These are phyloP conservation scores for Eledone cirrhosa DNA, from an alignment of 2,888 invertebrate species.

Conservation along the genomic window DNA sequence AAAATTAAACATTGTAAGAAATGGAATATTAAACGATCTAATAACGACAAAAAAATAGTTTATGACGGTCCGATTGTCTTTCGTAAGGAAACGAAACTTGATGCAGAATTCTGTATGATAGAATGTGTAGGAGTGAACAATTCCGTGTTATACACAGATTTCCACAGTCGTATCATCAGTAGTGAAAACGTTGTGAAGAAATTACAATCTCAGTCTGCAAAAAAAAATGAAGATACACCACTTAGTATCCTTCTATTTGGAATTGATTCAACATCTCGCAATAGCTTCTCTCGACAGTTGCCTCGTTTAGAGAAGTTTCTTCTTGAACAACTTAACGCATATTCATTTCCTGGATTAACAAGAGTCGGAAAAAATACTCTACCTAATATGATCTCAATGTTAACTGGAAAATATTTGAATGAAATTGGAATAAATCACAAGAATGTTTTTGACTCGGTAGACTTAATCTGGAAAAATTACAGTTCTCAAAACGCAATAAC, in stretches of 20 bases:
- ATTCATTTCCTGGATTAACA: neutral
- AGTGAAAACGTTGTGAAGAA: neutral
- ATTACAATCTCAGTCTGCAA: neutral
- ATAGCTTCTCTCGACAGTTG: constrained; percentile 1
- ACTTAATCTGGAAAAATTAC: constrained; percentile 11
- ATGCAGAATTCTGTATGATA: neutral
- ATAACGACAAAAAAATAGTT: neutral
- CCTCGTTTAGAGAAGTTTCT: neutral
- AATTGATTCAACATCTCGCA: neutral
- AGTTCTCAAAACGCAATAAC: neutral
- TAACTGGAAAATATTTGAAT: neutral
- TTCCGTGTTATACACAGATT: neutral
- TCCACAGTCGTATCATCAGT: neutral
- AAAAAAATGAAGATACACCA: neutral
- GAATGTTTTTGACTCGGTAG: neutral
- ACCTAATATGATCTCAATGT: neutral
- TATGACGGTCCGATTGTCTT: neutral
- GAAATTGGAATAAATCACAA: neutral
- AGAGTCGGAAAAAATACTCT: constrained; percentile 5
- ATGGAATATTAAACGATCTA: neutral
- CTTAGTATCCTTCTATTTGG: neutral
- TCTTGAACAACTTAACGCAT: neutral
- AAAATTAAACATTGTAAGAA: neutral
- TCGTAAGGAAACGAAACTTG: neutral
- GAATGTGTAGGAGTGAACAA: neutral